Evolutionary conservation across 2,888 invertebrate species (phyloP), one percentile per base, ranked within the genome.

Genomic region (Apodemia hepburni): DNA sequence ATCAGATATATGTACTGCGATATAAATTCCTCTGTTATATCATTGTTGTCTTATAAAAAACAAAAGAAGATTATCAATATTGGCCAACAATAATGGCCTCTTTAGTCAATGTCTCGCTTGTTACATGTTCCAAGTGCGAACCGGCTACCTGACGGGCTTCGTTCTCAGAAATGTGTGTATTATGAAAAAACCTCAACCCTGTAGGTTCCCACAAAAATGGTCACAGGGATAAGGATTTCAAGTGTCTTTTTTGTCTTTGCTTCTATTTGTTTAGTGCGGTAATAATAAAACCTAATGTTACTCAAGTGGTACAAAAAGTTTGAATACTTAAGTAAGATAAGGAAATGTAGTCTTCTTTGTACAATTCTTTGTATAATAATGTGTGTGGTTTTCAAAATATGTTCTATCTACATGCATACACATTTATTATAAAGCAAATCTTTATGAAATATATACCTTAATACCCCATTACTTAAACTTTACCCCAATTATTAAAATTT

Each of bases 221-320:
- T 73, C 75, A 70, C 77, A 80, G 82, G 83, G 84, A 82, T 47
- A 8, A 83, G 86, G 86, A 79, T 84, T 80, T 90, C 83, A 82
- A 89, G 90, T 86, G 85, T 78, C 75, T 81, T 88, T 89, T 90
- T 90, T 90, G 81, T 86, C 80, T 79, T 74, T 72, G 73, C 69
- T 77, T 78, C 82, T 85, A 85, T 85, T 87, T 84, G 81, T 85
- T 75, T 80, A 84, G 83, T 80, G 74, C 76, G 79, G 45, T 47
- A 17, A 80, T 85, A 82, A 84, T 82, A 87, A 85, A 85, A 62
- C 49, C 33, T 38, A 58, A 51, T 38, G 27, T 54, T 29, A 35
- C 18, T 35, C 33, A 47, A 63, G 45, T 17, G 15, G 18, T 38
- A 54, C 27, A 54, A 54, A 54, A 54, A 27, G 18, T 54, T 54